Base-by-base conservation (phyloP, 23 tunicate species). In the Pegea sp. region DNA sequence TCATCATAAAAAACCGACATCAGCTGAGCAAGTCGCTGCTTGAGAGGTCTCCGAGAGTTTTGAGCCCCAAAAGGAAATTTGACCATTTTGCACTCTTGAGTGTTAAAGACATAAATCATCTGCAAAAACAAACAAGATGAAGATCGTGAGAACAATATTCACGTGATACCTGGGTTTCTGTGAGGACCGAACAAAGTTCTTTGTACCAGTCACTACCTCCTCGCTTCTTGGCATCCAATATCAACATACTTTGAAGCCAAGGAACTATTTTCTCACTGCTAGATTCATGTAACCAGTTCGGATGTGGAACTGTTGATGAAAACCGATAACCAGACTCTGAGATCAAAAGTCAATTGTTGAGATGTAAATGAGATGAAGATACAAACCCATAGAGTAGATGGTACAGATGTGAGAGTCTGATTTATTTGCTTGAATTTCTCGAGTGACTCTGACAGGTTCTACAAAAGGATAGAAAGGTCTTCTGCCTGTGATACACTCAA, bases 401-500 rank as follows among this genome's bases (percentile, higher is more conserved):
- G 84, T 74, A 32, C 84, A 74, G 19, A 74, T 74, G 52, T 74
- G 75, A 26, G 48, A 30, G 33, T 74, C 67, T 22, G 46, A 16
- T 30, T 74, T 65, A 26, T 66, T 59, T 26, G 59, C 67, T 26
- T 42, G 46, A 2, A 74, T 34, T 3, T 26, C 34, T 5, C 50
- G 19, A 16, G 69, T 34, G 24, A 63, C 31, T 53, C 56, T 67
- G 38, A 57, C 31, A 11, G 67, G 46, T 5, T 69, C 69, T 29
- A 57, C 48, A 21, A 28, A 33, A 23, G 71, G 90, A 34, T 56
- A 68, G 30, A 84, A 73, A 16, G 95, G 95, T 44, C 95, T 56
- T 13, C 71, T 19, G 2, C 95, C 95, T 29, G 95, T 84, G 46
- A 84, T 84, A 43, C 76, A 84, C 48, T 84, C 95, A 61, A 84